Base-by-base conservation (phyloP, 2,888 invertebrate species). In the Cephus runcator region DNA sequence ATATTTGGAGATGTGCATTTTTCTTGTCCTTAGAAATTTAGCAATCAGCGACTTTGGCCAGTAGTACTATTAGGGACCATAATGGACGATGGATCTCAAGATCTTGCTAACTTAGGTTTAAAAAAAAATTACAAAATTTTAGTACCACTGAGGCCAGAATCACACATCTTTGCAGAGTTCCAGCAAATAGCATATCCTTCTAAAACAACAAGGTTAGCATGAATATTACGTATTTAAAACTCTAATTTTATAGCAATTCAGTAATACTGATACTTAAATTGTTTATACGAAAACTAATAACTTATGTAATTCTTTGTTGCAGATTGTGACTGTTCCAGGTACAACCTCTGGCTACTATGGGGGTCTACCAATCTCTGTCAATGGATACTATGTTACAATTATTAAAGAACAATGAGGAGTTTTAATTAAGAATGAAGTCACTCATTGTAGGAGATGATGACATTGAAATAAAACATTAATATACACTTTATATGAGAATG, bases 91-190 rank as follows among this genome's bases (percentile, higher is more conserved):
- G 34, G 11, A 12, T 69, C 33, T 4, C 30, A 36, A 69, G 35
- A 31, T n/a, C 2, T 23, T 23, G 56, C 23, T 23, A 35, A 11
- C 31, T 35, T 35, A 3, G 12, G 4, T 23, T 34, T n/a, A n/a
- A 71, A 11, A 15, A 4, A 12, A 34, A n/a, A 34, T 30, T 69
- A 34, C 40, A 12, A 36, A 30, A 30, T 33, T 12, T 31, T n/a
- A 34, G 15, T 15, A 35, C 33, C 6, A 71, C 40, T 34, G 34
- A 76, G 34, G 34, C 30, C 30, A 56, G 76, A 36, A 76, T 11
- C 12, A 69, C 36, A 69, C 23, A 69, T 23, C 31, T 36, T 69
- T 12, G 77, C 77, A 77, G 77, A 77, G 77, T 77, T 77, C 77
- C 77, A 77, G 77, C 77, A 77, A 68, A 77, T 71, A 40, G 69